A percentile compares a stretch with the other conserved stretches of the same genome.
phyloP scores from a whole-genome alignment of 2,113 vertebrate species.

The Syngnathoides biaculeatus region DNA sequence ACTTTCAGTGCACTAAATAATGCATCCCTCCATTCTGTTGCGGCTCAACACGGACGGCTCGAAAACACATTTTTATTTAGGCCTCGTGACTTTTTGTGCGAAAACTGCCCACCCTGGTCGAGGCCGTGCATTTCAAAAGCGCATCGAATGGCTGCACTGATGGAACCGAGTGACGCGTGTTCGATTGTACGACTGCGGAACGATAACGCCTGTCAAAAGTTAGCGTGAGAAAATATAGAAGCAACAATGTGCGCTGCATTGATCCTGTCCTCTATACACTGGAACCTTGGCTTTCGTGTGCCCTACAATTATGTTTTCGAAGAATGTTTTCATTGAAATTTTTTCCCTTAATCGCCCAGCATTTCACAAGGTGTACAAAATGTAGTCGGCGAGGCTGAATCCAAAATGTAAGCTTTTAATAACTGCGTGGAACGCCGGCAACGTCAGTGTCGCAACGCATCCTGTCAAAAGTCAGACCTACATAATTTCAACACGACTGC shows the following conservation, averaged over 20 bases:
- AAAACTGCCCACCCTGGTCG: slow-evolving; percentile 23
- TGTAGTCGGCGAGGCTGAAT: not conserved
- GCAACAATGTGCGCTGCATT: not conserved
- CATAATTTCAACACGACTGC: too few relatives aligned
- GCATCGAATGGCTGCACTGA: slow-evolving; percentile 6
- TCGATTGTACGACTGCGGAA: slow-evolving; percentile 9
- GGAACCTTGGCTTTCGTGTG: not conserved
- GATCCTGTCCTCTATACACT: not conserved
- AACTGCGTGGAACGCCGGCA: not conserved
- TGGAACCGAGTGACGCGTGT: slow-evolving; percentile 9
- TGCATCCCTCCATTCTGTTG: slow-evolving; percentile 53
- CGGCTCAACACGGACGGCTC: not conserved
- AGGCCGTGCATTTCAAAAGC: slow-evolving; percentile 16
- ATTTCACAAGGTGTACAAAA: not conserved
- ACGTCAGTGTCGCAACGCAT: not conserved
- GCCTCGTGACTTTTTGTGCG: slow-evolving; percentile 22
- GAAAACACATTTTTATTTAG: slow-evolving; percentile 24
- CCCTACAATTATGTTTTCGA: not conserved
- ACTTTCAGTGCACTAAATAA: slow-evolving; percentile 62
- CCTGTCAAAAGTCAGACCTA: not conserved
- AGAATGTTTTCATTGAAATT: too few relatives aligned
- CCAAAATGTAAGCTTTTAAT: not conserved
- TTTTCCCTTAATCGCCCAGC: not conserved
- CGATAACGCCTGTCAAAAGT: not conserved
- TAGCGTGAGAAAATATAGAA: not conserved